Evolutionary conservation across 2,113 vertebrate genomes (phyloP), one percentile per base, ranked within the genome.

Genomic region (Craseonycteris thonglongyai): DNA sequence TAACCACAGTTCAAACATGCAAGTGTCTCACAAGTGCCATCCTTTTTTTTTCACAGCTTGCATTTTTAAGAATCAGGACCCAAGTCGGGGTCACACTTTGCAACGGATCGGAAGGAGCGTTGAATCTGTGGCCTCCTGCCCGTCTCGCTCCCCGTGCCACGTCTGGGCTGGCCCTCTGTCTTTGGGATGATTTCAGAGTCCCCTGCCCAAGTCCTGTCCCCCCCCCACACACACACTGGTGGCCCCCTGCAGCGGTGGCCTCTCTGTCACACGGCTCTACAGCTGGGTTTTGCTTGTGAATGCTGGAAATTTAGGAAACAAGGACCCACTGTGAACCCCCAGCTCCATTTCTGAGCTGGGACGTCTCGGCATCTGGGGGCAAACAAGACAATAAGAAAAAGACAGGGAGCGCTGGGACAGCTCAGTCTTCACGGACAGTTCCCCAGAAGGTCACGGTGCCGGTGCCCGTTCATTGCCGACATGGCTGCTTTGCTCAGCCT

Each of bases 251-350:
- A 26, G 59, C 21, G 1, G 0, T 6, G 22, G 7, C 14, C 12
- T 28, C 18, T 19, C 24, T 12, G 6, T 0, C 2, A 5, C 24
- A 0, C 0, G 0, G 59, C 40, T 49, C n/a, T 45, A 24, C 40
- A 22, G 22, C 51, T 6, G 13, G 28, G 35, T 45, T 81, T 68
- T 33, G 30, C 35, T 40, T 38, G 13, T 1, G 28, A 59, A n/a
- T 51, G 35, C 35, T 45, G 35, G 59, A 28, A 71, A 63, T 3
- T 11, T 9, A n/a, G 49, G 51, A 21, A 58, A 35, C 19, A 14
- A 33, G 10, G 13, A 8, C n/a, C 16, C 72, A n/a, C 4, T 6
- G 3, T 6, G 45, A 65, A 45, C 13, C 51, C 75, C 68, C 14
- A 24, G 26, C 38, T 18, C 13, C 8, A 2, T 59, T 49, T 65